Base-by-base conservation (phyloP, 2,888 invertebrate genomes). In the Acanthosepion pharaonis region DNA sequence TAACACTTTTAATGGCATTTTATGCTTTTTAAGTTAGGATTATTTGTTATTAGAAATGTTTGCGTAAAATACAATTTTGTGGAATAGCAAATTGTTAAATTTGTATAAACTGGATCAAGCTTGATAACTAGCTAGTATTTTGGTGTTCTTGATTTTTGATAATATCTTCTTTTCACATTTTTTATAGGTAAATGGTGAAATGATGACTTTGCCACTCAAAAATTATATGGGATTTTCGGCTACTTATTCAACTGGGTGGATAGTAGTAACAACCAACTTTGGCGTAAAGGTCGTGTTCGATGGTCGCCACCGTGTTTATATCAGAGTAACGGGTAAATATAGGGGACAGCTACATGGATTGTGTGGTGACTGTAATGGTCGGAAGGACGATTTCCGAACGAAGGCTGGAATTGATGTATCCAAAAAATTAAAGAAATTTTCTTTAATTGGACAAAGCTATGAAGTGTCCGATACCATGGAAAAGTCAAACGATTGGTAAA, bases 311-410 rank as follows among this genome's bases (percentile, higher is more conserved):
- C 95, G 95, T 4, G 95, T 95, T 25, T 95, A 95, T 48, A 95
- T 96, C 18, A 93, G 94, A 28, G 95, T 96, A n/a, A 95, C 95
- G 3, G 94, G 94, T 25, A 94, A 93, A 94, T 95, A 94, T 78
- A 55, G 94, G 28, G 92, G 94, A 23, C 94, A 92, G 18, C 53
- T 96, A 95, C 95, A 94, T 5, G 96, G 96, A 42, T 91, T 96
- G 6, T 96, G 96, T 94, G 96, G 96, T 48, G 95, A 96, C 94
- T 96, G 96, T 94, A 95, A 96, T 94, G 95, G 96, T 0, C 91
- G 92, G 8, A 94, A 95, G 49, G 95, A 96, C 94, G 96, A 96
- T 91, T 95, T 94, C 91, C 93, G 94, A 51, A 95, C 95, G 23
- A 95, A 94, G 53, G 78, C 95, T 20, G 96, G 96, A 51, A 94